phyloP scores from a whole-genome alignment of 2,797 vertebrate genomes.

The Rhabdomys pumilio region DNA sequence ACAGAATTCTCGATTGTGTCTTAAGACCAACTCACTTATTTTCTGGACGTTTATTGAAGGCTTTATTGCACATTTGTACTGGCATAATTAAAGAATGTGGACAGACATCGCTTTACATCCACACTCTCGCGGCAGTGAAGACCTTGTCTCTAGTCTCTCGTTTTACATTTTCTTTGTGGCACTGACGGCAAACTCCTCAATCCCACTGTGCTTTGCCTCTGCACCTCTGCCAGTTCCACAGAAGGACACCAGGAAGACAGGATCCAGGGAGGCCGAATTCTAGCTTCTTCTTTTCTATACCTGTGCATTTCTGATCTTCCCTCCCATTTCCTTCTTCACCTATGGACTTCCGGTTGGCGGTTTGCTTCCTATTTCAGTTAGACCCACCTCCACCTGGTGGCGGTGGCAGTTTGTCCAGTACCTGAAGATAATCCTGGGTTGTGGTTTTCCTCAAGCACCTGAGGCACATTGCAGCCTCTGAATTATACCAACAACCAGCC shows the following conservation, averaged over 20 bases:
- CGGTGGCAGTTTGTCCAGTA: background rate
- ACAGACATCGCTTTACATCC: background rate
- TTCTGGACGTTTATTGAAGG: background rate
- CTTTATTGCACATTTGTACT: background rate
- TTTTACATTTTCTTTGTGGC: background rate
- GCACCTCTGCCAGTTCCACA: background rate
- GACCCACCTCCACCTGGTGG: too few relatives aligned
- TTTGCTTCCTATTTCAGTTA: background rate
- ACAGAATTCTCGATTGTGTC: background rate
- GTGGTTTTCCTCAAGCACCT: too few relatives aligned
- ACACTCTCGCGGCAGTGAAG: background rate
- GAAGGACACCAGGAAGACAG: accelerated
- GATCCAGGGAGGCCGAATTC: background rate
- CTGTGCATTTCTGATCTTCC: background rate
- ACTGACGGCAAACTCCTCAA: background rate
- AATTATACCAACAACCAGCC: background rate
- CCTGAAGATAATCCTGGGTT: background rate
- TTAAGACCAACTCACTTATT: background rate
- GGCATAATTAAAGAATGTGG: background rate
- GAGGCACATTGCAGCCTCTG: accelerated
- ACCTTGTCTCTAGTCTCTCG: background rate
- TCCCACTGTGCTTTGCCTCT: too few relatives aligned
- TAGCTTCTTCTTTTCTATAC: background rate
- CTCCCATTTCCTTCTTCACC: background rate
- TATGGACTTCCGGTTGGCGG: background rate